Evolutionary conservation across 2,113 vertebrate species (phyloP), one percentile per base, ranked within the genome.

Genomic region (Leucopsar rothschildi): DNA sequence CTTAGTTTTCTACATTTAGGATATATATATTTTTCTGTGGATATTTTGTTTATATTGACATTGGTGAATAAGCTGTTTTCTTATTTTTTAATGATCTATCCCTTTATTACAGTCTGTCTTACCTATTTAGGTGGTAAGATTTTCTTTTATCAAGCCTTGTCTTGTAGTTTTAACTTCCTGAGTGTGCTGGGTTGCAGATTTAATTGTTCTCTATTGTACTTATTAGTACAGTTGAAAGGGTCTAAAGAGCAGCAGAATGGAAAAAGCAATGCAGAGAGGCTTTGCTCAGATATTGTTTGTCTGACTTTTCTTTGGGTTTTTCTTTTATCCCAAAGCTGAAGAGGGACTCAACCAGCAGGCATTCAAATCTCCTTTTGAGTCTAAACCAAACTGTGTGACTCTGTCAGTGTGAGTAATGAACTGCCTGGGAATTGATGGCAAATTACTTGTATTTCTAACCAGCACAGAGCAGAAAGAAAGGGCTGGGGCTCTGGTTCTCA

Each of bases 401-500:
- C 27, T 52, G 35, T 68, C 37, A 28, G 24, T 33, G 35, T 22
- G 23, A 72, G 11, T 22, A 66, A 65, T 65, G 57, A 83, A 27
- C 71, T 88, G 23, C 55, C 29, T 55, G 27, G 25, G 68, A 83
- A 83, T 19, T 25, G 8, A 50, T 73, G n/a, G n/a, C 40, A 45
- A 72, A 73, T 53, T 53, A 11, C 31, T 86, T 90, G 20, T 53
- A 10, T 81, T 90, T 93, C 27, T 66, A 56, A 49, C 13, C 11
- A 63, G 21, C 12, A 15, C 5, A 61, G 28, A 73, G 27, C 13
- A 60, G 42, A 15, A 39, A 55, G 52, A 68, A 70, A 45, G 1
- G 5, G 2, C 11, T 0, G 0, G 4, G 9, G 7, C 15, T 81
- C 17, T 75, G 56, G 12, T 64, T 73, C 44, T 66, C 15, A 28